Percentiles rank a stretch among this genome's conserved stretches.
Evolutionary conservation across 2,113 vertebrate genomes (phyloP).

Genomic region (Oncorhynchus mykiss): DNA sequence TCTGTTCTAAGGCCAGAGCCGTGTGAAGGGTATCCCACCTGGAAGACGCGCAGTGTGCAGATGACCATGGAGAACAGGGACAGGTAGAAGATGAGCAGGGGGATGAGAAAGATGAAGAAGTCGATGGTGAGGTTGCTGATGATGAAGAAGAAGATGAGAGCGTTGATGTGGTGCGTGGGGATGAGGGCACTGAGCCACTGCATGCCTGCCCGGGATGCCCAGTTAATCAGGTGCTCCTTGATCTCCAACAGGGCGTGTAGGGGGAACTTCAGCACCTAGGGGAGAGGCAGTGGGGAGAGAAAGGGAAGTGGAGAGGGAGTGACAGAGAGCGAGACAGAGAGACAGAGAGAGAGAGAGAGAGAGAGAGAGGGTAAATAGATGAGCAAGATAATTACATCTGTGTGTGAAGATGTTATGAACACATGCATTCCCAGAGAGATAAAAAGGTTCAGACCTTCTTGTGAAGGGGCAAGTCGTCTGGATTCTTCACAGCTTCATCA

Average conservation of each 20-base stretch:
- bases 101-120: conserved; percentile 93
- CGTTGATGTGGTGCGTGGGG: conserved; percentile 95
- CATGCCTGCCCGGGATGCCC: conserved; percentile 94
- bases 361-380: background rate
- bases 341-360: background rate
- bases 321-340: too few relatives aligned
- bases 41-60: conserved; percentile 95
- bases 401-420: background rate
- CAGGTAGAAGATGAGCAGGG: conserved; percentile 93
- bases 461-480: conserved; percentile 88
- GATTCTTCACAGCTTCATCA: conserved; percentile 81
- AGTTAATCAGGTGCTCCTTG: conserved; percentile 94
- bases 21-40: conserved; percentile 55
- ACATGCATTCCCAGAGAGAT: background rate
- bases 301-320: too few relatives aligned
- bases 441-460: conserved; percentile 77
- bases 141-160: conserved; percentile 96
- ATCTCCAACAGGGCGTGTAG: conserved; percentile 91
- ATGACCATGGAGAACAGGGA: conserved; percentile 95
- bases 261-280: conserved; percentile 90
- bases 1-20: too few relatives aligned
- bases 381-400: background rate
- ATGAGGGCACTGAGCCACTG: conserved; percentile 95
- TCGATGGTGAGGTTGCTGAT: conserved; percentile 96
- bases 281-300: background rate